phyloP scores from a whole-genome alignment of 1,140 invertebrate genomes.

The Mycetomoellerius zeteki region DNA sequence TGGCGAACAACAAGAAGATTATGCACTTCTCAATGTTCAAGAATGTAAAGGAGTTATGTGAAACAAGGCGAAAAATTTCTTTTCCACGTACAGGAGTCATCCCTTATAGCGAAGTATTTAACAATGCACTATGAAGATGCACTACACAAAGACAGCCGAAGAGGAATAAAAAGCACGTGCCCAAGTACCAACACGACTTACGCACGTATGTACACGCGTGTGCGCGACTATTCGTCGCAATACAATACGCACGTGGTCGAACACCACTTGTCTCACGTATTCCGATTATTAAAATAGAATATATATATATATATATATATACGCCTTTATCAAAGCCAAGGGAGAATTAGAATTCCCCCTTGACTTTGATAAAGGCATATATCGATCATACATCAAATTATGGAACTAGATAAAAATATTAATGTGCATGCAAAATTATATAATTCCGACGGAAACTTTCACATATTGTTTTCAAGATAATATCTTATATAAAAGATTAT shows the following conservation, averaged over 20 bases:
- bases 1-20: background rate
- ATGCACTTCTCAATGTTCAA: background rate
- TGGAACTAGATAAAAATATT: constrained; percentile 23
- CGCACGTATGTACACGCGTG: constrained; percentile 80
- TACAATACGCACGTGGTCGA: constrained; percentile 82
- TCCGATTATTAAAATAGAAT: constrained; percentile 3
- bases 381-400: constrained; percentile 11
- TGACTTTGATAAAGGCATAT: background rate
- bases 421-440: background rate
- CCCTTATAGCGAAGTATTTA: constrained; percentile 70
- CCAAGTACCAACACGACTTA: constrained; percentile 83
- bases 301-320: too few species aligned
- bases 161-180: constrained; percentile 81
- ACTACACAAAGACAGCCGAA: constrained; percentile 61
- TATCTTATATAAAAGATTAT: background rate
- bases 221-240: constrained; percentile 63
- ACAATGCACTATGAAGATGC: constrained; percentile 69
- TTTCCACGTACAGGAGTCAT: background rate
- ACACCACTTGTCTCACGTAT: constrained; percentile 74
- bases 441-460: background rate
- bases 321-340: too few species aligned
- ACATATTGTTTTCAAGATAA: background rate
- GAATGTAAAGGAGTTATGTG: background rate
- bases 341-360: constrained; percentile 1
- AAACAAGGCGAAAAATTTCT: constrained; percentile 42